Percentiles rank a stretch among this genome's conserved stretches.
Conservation (phyloP, 1,140 invertebrate genomes). For the Ostrea denselamellosa region DNA sequence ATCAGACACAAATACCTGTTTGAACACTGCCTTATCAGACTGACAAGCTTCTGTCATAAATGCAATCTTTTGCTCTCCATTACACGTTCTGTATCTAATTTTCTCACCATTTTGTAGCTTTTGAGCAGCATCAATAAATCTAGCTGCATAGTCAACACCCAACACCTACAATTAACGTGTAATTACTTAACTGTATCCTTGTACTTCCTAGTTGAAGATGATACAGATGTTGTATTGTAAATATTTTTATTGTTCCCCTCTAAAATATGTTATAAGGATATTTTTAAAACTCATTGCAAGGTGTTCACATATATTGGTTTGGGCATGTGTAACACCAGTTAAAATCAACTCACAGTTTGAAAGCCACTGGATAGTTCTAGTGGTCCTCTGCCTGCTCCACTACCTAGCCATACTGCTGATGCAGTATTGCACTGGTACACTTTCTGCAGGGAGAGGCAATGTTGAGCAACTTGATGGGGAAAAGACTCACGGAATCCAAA, state of each 20-base stretch:
- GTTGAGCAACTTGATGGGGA: constrained; percentile 59
- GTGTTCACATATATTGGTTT: too few relatives aligned
- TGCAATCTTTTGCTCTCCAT: constrained; percentile 51
- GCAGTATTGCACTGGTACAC: constrained; percentile 53
- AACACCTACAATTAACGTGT: constrained; percentile 65
- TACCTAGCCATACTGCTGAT: constrained; percentile 67
- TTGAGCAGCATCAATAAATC: constrained; percentile 70
- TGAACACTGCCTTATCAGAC: constrained; percentile 68
- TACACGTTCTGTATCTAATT: constrained; percentile 54
- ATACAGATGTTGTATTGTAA: neutral
- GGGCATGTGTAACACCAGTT: neutral
- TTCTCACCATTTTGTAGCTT: constrained; percentile 62
- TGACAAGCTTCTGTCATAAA: constrained; percentile 52
- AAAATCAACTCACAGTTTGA: constrained; percentile 64
- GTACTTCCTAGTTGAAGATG: neutral
- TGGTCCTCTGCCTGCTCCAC: constrained; percentile 67
- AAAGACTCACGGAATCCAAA: constrained; percentile 74
- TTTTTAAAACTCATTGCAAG: too few relatives aligned
- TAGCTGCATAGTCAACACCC: constrained; percentile 69
- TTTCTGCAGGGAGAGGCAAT: constrained; percentile 57
- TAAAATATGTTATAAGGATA: too few relatives aligned
- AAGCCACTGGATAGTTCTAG: constrained; percentile 68
- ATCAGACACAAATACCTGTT: constrained; percentile 70
- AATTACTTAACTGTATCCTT: neutral
- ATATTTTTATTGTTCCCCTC: neutral